Conservation (phyloP, 2,797 vertebrate genomes). For the Hyperoplus lanceolatus region DNA sequence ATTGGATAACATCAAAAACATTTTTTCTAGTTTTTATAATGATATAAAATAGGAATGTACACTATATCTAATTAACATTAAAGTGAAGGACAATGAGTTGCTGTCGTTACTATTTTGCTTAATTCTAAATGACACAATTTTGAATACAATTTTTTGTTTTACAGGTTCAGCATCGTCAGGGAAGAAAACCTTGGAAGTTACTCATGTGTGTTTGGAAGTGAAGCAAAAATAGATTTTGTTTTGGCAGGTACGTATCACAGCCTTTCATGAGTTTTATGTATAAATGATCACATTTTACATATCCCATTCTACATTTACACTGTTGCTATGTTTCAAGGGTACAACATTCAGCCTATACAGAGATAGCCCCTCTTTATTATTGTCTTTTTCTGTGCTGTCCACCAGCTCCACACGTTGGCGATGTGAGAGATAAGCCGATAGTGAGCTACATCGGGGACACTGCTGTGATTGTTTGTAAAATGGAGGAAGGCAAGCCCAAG, state of each 20-base stretch:
- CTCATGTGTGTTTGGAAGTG: constrained; percentile 76
- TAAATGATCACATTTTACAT: constrained; percentile 6
- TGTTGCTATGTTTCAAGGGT: not conserved
- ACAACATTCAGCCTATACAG: not conserved
- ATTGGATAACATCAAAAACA: not conserved
- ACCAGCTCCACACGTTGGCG: constrained; percentile 85
- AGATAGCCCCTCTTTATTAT: not conserved
- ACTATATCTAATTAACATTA: not conserved
- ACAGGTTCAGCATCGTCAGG: constrained; percentile 73
- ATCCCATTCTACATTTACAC: not conserved
- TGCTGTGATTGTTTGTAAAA: constrained; percentile 85
- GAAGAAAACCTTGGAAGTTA: constrained; percentile 78
- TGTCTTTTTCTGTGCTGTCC: constrained; percentile 8
- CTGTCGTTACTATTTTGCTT: not conserved
- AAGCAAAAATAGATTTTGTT: constrained; percentile 72
- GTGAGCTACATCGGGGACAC: constrained; percentile 88
- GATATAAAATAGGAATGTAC: not conserved
- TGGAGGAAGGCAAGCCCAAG: constrained; percentile 51
- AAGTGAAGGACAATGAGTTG: not conserved
- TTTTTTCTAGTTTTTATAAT: not conserved
- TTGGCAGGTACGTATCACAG: constrained; percentile 72
- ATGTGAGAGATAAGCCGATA: constrained; percentile 83
- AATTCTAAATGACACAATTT: not conserved
- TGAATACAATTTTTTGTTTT: constrained; percentile 9
- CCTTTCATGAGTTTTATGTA: not conserved